Evolutionary conservation across 2,888 invertebrate species (phyloP).

Genomic region (Pseudococcus longispinus): DNA sequence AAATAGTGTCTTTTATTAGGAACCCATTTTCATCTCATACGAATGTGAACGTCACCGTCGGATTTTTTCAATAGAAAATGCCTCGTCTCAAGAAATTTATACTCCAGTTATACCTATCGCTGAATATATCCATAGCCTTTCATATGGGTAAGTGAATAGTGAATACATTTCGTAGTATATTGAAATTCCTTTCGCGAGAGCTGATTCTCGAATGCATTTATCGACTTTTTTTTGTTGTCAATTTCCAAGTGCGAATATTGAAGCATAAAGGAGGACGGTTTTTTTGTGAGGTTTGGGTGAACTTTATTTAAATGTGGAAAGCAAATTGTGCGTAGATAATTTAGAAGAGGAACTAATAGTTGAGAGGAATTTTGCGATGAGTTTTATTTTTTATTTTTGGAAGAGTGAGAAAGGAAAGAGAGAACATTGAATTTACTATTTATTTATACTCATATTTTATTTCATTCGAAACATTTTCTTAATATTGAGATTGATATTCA

Average conservation of each 20-base stretch:
- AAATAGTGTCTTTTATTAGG: background rate
- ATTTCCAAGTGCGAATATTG: background rate
- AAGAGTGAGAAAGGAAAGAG: too few relatives aligned
- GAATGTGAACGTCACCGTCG: background rate
- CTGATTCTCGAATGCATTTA: background rate
- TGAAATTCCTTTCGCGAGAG: background rate
- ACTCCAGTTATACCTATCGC: slow-evolving; percentile 15
- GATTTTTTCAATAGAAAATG: slow-evolving; percentile 13
- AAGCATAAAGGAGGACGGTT: too few relatives aligned
- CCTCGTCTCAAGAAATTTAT: slow-evolving; percentile 21
- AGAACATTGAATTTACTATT: too few relatives aligned
- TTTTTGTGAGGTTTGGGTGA: too few relatives aligned
- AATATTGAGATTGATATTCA: too few relatives aligned
- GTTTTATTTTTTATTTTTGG: too few relatives aligned
- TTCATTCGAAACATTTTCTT: too few relatives aligned
- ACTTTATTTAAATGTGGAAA: too few relatives aligned
- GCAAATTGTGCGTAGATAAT: too few relatives aligned
- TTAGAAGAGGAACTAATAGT: too few relatives aligned
- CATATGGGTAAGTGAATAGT: slow-evolving; percentile 19
- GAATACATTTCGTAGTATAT: background rate
- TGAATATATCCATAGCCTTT: slow-evolving; percentile 18
- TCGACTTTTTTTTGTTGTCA: background rate
- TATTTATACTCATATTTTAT: too few relatives aligned
- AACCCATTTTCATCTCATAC: background rate
- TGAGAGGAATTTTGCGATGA: too few relatives aligned